These are phyloP conservation scores for Enoplosus armatus DNA, from an alignment of 2,797 vertebrate genomes.

Conservation along the genomic window DNA sequence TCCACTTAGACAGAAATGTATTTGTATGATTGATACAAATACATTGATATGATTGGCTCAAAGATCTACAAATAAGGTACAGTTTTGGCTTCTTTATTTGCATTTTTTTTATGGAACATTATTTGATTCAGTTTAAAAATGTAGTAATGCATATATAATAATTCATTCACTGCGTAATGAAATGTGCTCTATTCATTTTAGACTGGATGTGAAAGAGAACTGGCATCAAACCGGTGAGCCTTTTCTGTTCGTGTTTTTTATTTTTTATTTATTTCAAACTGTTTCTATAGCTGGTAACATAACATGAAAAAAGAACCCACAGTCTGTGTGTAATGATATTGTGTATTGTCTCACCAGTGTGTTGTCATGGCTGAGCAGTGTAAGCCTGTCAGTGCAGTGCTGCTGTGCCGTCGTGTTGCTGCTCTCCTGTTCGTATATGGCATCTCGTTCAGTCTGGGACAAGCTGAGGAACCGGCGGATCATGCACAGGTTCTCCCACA, in stretches of 20 bases:
- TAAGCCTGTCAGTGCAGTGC: slow-evolving; percentile 78
- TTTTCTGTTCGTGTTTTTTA: slow-evolving; percentile 1
- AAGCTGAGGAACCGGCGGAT: slow-evolving; percentile 95
- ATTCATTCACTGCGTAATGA: slow-evolving; percentile 8
- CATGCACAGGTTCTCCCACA: slow-evolving; percentile 98
- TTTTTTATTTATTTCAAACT: not conserved
- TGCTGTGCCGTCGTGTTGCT: slow-evolving; percentile 89
- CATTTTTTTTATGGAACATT: not conserved
- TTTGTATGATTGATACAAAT: no score
- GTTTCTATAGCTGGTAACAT: not conserved
- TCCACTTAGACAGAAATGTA: not conserved
- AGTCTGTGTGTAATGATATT: not conserved
- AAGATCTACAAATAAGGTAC: not conserved
- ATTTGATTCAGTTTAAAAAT: not conserved
- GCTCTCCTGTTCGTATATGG: slow-evolving; percentile 95
- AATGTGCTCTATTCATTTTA: slow-evolving; percentile 1
- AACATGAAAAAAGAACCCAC: not conserved
- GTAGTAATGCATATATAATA: not conserved
- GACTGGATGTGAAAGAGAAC: not conserved
- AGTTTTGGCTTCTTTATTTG: not conserved
- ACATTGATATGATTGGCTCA: no score
- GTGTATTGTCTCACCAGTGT: slow-evolving; percentile 72
- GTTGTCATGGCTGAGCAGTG: slow-evolving; percentile 72
- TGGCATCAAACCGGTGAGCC: not conserved
- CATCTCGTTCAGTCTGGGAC: slow-evolving; percentile 91